Percentiles rank a stretch among this genome's conserved stretches.
These are phyloP conservation scores for Tortricodes alternella DNA, from an alignment of 2,888 invertebrate genomes.

Conservation along the genomic window DNA sequence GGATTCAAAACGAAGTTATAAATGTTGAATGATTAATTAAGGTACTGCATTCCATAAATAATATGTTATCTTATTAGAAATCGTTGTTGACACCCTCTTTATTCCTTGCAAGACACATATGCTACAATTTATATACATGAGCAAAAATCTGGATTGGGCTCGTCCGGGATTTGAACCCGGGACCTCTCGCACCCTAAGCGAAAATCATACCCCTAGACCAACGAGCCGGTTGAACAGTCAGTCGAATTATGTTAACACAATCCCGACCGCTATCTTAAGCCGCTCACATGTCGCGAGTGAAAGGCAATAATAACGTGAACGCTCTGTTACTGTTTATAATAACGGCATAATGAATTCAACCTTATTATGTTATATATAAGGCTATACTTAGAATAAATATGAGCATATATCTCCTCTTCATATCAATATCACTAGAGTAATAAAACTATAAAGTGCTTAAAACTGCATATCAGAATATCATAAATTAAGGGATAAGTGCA, in stretches of 20 bases:
- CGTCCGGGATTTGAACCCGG: constrained; percentile 84
- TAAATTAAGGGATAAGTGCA: too few species aligned
- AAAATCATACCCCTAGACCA: constrained; percentile 84
- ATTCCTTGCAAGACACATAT: too few species aligned
- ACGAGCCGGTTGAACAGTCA: constrained; percentile 61
- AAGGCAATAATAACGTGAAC: constrained; percentile 4
- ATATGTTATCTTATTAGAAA: too few species aligned
- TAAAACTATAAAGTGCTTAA: constrained; percentile 11
- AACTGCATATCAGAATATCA: too few species aligned
- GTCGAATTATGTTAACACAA: constrained; percentile 9
- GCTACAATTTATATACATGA: too few species aligned
- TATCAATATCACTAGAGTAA: constrained; percentile 3
- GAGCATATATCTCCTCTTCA: not conserved
- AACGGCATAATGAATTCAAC: not conserved
- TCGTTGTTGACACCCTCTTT: too few species aligned
- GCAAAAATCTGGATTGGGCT: too few species aligned
- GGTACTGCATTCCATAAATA: too few species aligned
- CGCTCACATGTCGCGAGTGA: not conserved
- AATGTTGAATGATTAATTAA: too few species aligned
- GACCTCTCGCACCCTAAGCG: constrained; percentile 84
- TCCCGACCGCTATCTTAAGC: not conserved
- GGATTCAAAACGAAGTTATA: too few species aligned
- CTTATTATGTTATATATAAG: not conserved
- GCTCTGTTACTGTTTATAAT: not conserved
- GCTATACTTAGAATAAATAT: not conserved